Conservation (phyloP, 1,140 invertebrate species). For the Caenorhabditis inopinata region DNA sequence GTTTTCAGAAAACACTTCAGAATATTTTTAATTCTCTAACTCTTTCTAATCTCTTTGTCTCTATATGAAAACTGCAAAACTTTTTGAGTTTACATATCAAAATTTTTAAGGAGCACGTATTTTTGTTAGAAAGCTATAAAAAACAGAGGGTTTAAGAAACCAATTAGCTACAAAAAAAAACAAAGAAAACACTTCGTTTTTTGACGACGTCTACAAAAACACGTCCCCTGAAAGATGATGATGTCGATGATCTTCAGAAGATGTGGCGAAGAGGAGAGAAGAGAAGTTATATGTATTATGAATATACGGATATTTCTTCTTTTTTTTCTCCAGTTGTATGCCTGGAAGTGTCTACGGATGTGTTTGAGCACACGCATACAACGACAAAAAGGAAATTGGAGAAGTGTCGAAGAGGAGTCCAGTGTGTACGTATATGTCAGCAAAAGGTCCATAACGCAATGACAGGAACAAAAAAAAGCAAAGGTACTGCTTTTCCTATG, state of each 20-base stretch:
- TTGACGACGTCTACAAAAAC: not conserved
- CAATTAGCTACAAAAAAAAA: not conserved
- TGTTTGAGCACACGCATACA: not conserved
- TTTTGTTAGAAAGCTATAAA: no score
- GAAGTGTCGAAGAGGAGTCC: not conserved
- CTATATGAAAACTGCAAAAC: no score
- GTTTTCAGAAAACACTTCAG: no score
- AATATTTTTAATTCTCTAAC: no score
- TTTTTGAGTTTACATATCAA: no score
- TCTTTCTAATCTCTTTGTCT: no score
- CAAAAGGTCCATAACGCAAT: not conserved
- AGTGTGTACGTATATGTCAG: not conserved
- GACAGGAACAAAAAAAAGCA: not conserved
- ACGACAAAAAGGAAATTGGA: conserved; percentile 27
- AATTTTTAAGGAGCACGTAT: no score
- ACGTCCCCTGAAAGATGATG: not conserved
- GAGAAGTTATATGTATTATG: conserved; percentile 17
- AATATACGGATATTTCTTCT: conserved; percentile 29
- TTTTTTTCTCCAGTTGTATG: no score
- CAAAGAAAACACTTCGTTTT: not conserved
- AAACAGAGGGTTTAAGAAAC: not conserved
- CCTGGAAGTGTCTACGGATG: not conserved
- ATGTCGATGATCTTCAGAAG: conserved; percentile 24
- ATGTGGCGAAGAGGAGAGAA: not conserved
- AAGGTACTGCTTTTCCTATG: not conserved